Evolutionary conservation across 2,797 vertebrate species (phyloP).

Genomic region (Euthynnus affinis): DNA sequence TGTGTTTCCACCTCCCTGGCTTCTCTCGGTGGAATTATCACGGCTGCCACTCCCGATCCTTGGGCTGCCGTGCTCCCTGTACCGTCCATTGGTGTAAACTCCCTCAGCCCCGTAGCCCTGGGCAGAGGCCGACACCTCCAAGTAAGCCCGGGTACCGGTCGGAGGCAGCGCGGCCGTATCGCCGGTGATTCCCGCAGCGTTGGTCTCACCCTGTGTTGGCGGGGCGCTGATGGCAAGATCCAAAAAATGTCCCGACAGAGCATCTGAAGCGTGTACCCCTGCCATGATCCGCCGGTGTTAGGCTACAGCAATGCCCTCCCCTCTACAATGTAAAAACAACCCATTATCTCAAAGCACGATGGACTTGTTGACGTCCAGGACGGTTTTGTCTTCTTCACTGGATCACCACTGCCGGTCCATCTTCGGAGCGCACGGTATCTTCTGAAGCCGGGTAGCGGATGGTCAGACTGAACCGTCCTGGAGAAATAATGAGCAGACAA

Average conservation of each 20-base stretch:
- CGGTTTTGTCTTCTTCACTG: constrained; percentile 23
- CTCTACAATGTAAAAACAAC: constrained; percentile 40
- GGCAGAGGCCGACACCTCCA: constrained; percentile 83
- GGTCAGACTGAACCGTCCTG: constrained; percentile 37
- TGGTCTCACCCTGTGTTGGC: constrained; percentile 72
- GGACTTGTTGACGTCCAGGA: constrained; percentile 61
- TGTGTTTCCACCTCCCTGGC: constrained; percentile 77
- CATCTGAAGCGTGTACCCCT: constrained; percentile 84
- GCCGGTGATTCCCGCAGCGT: constrained; percentile 59
- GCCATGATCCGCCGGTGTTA: constrained; percentile 82
- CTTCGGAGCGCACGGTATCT: constrained; percentile 37
- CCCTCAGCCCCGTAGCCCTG: constrained; percentile 81
- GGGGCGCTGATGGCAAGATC: constrained; percentile 67
- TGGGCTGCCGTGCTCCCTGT: constrained; percentile 79
- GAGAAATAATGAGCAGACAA: constrained; percentile 60
- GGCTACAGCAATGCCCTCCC: constrained; percentile 68
- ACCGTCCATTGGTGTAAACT: constrained; percentile 85
- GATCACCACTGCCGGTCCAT: constrained; percentile 55
- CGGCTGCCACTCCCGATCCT: constrained; percentile 80
- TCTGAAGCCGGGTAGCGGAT: constrained; percentile 35
- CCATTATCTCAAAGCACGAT: constrained; percentile 68
- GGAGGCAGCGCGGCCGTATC: constrained; percentile 62
- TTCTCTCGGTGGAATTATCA: constrained; percentile 85
- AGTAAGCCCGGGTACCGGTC: constrained; percentile 74
- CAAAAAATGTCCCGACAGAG: constrained; percentile 79